Evolutionary conservation across 2,888 invertebrate species (phyloP).

Genomic region (Muscina levida): DNA sequence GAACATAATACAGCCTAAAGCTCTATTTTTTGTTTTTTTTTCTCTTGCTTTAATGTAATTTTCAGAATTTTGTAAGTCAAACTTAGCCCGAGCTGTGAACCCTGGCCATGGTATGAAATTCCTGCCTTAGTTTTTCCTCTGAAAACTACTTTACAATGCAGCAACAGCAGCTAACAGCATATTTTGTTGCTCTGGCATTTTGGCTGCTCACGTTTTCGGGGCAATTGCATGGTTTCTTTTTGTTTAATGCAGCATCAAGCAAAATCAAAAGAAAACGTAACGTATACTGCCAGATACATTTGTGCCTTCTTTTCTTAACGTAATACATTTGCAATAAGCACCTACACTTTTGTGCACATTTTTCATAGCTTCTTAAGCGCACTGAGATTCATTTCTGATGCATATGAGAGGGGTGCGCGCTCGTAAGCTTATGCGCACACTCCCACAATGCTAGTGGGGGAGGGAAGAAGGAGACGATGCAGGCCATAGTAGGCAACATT

Average conservation of each 20-base stretch:
- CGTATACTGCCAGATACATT: too few relatives aligned
- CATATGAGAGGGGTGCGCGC: constrained; percentile 17
- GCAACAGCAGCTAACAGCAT: background rate
- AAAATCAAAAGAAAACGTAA: constrained; percentile 24
- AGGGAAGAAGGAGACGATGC: too few relatives aligned
- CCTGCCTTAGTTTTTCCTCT: too few relatives aligned
- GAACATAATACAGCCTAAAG: constrained; percentile 17
- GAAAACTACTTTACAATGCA: background rate
- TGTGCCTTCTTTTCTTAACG: background rate
- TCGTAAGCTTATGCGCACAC: constrained; percentile 19
- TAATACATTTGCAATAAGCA: constrained; percentile 43
- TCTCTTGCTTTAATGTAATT: background rate
- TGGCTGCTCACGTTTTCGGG: constrained; percentile 65
- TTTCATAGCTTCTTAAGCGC: constrained; percentile 12
- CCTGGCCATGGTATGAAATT: too few relatives aligned
- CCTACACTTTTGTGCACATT: constrained; percentile 54
- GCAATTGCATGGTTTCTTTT: constrained; percentile 38
- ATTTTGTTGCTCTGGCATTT: constrained; percentile 32
- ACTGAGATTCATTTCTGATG: constrained; percentile 25
- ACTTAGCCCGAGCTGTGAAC: too few relatives aligned
- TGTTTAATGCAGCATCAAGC: background rate
- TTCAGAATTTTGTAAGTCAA: too few relatives aligned
- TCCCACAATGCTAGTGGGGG: too few relatives aligned
- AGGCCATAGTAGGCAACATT: too few relatives aligned
- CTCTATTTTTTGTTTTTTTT: background rate